Base-by-base conservation (phyloP, 2,888 invertebrate genomes). In the Liodrosophila aerea region DNA sequence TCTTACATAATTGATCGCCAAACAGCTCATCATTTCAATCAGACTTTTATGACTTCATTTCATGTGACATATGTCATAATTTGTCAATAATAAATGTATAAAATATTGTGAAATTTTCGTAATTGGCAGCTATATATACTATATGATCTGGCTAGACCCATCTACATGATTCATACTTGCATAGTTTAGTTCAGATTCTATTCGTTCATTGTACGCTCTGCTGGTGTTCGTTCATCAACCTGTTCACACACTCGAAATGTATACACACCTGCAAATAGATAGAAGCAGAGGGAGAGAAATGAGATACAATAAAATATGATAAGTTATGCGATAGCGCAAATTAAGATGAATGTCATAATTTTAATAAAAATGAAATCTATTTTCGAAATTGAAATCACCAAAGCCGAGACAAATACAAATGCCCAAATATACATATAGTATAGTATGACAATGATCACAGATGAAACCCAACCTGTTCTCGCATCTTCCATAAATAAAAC, bases 301-400 rank as follows among this genome's bases (percentile, higher is more conserved):
- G 47, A 22, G 22, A 22, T 22, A 22, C 22, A 43, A 73, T 69
- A 70, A 66, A 82, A 67, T 60, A 69, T 65, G 83, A 76, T 74
- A 74, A 81, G 74, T 83, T 81, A 81, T 80, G 84, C 68, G 81
- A 68, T 76, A 59, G 66, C 62, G 64, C 72, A 84, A 83, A 83
- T 83, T 75, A 83, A 85, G 85, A 83, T 86, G 77, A 86, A 86
- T 84, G 87, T 86, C 84, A 86, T 85, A 85, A 86, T 83, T 86
- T 86, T 57, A 73, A 86, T 85, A 78, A 82, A 80, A 83, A 75
- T 59, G 39, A 85, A 83, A 81, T 80, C 81, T 74, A 85, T 83
- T 81, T 81, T 85, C 65, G 37, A 73, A 49, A 54, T 58, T 39
- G 39, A 36, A 51, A 41, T 41, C 34, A 53, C 7, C 31, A 11